phyloP scores from a whole-genome alignment of 2,797 vertebrate species.

The Enteromius anoplus region DNA sequence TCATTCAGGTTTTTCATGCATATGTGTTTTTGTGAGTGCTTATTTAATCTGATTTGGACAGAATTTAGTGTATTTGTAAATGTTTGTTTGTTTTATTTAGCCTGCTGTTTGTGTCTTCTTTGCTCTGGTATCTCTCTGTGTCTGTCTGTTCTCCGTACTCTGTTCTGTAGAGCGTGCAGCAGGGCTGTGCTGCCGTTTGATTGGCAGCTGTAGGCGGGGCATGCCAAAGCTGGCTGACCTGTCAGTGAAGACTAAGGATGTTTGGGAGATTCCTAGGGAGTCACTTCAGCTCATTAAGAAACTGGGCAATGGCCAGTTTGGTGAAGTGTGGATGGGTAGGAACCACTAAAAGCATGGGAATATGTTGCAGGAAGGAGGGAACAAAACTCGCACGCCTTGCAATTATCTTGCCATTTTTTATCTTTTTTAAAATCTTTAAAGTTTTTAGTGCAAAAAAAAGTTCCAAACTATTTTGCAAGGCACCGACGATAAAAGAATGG shows the following conservation, averaged over 20 bases:
- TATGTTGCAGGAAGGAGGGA: conserved; percentile 50
- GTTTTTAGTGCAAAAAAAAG: neutral
- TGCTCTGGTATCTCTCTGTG: conserved; percentile 57
- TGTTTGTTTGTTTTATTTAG: conserved; percentile 42
- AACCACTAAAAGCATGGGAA: conserved; percentile 52
- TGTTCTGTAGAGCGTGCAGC: conserved; percentile 84
- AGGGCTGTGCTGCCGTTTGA: conserved; percentile 89
- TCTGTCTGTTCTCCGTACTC: conserved; percentile 32
- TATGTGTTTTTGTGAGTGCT: conserved; percentile 1
- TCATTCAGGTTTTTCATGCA: neutral
- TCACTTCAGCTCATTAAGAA: conserved; percentile 92
- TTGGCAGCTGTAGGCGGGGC: conserved; percentile 87
- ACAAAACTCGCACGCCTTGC: conserved; percentile 57
- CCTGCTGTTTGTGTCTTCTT: conserved; percentile 33
- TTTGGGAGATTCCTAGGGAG: conserved; percentile 93
- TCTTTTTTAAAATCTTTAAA: too few species aligned
- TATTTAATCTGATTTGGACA: conserved; percentile 16
- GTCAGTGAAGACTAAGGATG: conserved; percentile 94
- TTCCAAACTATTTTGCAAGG: neutral
- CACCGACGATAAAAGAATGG: neutral
- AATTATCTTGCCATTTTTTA: too few species aligned
- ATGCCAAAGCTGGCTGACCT: conserved; percentile 91
- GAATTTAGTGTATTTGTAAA: conserved; percentile 13
- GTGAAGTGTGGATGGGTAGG: conserved; percentile 97
- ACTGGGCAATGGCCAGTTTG: conserved; percentile 92